Base-by-base conservation (phyloP, 2,113 vertebrate genomes). In the Chinchilla lanigera region DNA sequence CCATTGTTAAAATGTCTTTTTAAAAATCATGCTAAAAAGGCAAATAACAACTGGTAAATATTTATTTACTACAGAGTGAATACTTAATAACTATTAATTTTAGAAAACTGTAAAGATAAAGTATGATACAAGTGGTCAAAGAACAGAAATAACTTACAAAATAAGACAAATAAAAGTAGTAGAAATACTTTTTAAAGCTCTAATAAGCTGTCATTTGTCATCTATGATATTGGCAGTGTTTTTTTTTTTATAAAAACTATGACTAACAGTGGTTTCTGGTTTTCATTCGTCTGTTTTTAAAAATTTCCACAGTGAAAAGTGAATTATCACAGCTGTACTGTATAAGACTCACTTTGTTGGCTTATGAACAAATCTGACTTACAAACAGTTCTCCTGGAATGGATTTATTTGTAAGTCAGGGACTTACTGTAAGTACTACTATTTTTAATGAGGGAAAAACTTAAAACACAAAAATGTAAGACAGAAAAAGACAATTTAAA, bases 391-490 rank as follows among this genome's bases (percentile, higher is more conserved):
- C 5, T 47, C 26, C 75, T 9, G 26, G 7, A 78, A 78, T 50
- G 14, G 28, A 17, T 12, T 78, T 47, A 7, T 50, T 78, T 78
- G 75, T 78, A 78, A 50, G 28, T 50, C 12, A 13, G 44, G 73
- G 12, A 47, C 11, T 75, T 75, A 14, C 2, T 75, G 9, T 44
- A 44, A 77, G 44, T 47, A 30, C 44, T 47, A 47, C 2, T 35
- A 58, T 58, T 90, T 93, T 87, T 82, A 82, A 77, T 77, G 56
- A n/a, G 7, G 20, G 60, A 89, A 75, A 86, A 90, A 67, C 26
- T 75, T 95, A n/a, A 69, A 86, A 95, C 71, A 65, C 38, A 65
- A 85, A 93, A 92, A 67, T 16, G 38, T 80, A 71, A 89, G 20
- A 22, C 44, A 50, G 67, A 83, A 92, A 61, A 95, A 88, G 30